Percentiles rank a stretch among this genome's conserved stretches.
Conservation (phyloP, 2,113 vertebrate genomes). For the Petrocephalus microphthalmus region DNA sequence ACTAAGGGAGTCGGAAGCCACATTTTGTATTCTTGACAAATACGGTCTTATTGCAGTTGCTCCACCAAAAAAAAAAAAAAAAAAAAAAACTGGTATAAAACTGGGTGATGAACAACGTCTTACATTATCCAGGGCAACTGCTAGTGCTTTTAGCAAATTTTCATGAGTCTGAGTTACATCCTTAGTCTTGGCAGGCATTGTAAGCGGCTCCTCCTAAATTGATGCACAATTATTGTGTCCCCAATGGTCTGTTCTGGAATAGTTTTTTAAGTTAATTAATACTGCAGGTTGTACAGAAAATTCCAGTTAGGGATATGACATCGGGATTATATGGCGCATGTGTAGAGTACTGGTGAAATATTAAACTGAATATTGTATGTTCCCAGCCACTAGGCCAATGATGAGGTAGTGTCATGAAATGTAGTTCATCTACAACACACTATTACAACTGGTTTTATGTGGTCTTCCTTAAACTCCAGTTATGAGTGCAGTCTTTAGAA, state of each 20-base stretch:
- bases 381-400: background rate
- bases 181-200: background rate
- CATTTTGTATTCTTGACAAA: background rate
- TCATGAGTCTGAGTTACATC: background rate
- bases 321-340: background rate
- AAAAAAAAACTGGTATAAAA: background rate
- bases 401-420: background rate
- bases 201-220: background rate
- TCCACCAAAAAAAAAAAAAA: constrained; percentile 1
- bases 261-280: background rate
- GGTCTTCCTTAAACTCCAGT: background rate
- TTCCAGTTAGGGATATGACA: background rate
- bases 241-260: background rate
- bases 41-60: background rate
- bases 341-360: background rate
- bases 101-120: background rate
- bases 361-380: background rate
- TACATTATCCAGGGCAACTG: background rate
- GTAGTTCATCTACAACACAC: background rate
- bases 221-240: background rate
- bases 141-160: background rate
- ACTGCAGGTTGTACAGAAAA: background rate
- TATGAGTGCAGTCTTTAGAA: background rate
- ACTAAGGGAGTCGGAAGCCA: background rate
- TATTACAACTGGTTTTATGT: background rate